Evolutionary conservation across 2,113 vertebrate species (phyloP), one percentile per base, ranked within the genome.

Genomic region (Vidua chalybeata): DNA sequence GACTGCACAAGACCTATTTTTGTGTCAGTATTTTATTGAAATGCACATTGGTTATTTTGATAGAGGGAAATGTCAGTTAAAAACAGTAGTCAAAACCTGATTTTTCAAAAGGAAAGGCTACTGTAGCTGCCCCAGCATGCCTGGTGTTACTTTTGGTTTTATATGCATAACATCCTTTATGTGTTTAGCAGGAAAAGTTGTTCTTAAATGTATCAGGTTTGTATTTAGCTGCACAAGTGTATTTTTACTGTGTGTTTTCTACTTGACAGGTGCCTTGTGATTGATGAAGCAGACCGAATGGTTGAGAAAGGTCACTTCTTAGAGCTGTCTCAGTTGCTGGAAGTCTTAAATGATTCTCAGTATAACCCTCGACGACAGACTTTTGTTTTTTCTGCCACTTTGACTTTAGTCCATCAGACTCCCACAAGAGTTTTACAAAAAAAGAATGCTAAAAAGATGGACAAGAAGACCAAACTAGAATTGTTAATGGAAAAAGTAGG

Each of bases 271-370:
- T 99, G 99, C 96, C 98, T 99, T 89, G 99, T 99, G 51, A 98
- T 99, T 14, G 99, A 99, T 86, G 99, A 99, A 97, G 99, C 99
- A 3, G 99, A 99, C 94, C 98, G 99, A 66, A 99, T 99, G 99
- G 98, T 99, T 72, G 99, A 99, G 96, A 98, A 98, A 93, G 99
- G 99, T 66, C 99, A 99, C 97, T 99, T 99, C 92, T 98, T 98
- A 16, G 99, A 99, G 97, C 98, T 99, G 88, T 98, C 99, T 72
- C 98, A 97, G 94, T 97, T 99, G 77, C 94, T 99, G 56, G 99
- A 99, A 97, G 92, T 99, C 98, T 98, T 99, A 62, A 98, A 97
- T 94, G 99, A 98, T 4, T 97, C 98, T 19, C 98, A 99, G 19
- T 99, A 98, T 87, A 99, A 98, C 83, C 98, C 99, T 49, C 97